A percentile compares a stretch with the other conserved stretches of the same genome.
These are phyloP conservation scores for Strigamia maritima DNA, from an alignment of 2,888 invertebrate genomes.

Conservation along the genomic window DNA sequence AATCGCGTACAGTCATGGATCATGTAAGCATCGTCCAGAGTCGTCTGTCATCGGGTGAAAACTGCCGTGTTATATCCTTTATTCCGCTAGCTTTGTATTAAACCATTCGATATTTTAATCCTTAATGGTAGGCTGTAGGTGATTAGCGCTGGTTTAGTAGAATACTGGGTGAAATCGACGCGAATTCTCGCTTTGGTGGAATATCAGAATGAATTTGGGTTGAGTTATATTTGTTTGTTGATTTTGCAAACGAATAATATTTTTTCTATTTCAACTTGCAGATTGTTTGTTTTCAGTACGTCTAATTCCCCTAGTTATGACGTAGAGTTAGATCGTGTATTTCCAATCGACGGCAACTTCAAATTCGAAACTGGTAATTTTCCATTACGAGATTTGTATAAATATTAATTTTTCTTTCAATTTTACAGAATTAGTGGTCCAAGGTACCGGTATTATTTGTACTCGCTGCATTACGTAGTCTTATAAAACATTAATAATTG, in stretches of 20 bases:
- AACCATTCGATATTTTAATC: background rate
- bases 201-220: conserved; percentile 57
- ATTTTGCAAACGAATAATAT: background rate
- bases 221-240: background rate
- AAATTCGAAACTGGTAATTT: conserved; percentile 67
- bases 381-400: too few relatives aligned
- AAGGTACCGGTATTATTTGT: background rate
- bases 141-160: conserved; percentile 53
- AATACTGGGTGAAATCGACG: conserved; percentile 54
- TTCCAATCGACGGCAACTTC: conserved; percentile 76
- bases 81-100: background rate
- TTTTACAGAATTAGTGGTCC: background rate
- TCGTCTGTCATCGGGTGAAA: conserved; percentile 60
- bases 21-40: conserved; percentile 57
- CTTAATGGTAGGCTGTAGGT: background rate
- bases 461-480: background rate
- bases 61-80: conserved; percentile 61
- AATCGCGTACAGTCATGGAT: conserved; percentile 41
- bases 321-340: conserved; percentile 72
- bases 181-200: conserved; percentile 62
- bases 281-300: conserved; percentile 60
- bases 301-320: conserved; percentile 54
- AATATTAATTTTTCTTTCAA: background rate
- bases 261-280: background rate
- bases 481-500: background rate